These are phyloP conservation scores for Pandemis corylana DNA, from an alignment of 2,888 invertebrate species.

Conservation along the genomic window DNA sequence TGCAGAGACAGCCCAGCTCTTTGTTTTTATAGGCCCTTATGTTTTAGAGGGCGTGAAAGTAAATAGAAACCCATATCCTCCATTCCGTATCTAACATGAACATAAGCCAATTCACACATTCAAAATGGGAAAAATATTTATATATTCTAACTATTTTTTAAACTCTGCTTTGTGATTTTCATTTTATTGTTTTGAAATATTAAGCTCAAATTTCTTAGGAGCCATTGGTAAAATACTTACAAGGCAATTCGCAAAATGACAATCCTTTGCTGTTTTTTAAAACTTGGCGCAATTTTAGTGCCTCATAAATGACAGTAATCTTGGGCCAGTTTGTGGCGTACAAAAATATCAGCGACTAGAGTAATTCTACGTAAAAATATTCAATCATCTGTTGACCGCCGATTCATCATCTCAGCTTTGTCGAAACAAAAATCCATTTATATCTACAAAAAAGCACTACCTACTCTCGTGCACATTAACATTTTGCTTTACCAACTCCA, in stretches of 20 bases:
- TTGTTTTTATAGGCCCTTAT: conserved; percentile 15
- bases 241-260: too few relatives aligned
- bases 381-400: too few relatives aligned
- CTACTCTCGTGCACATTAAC: not conserved
- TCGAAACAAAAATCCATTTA: too few relatives aligned
- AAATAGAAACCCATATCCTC: conserved; percentile 4
- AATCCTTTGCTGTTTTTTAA: too few relatives aligned
- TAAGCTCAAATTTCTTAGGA: not conserved
- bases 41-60: conserved; percentile 4
- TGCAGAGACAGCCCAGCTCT: not conserved
- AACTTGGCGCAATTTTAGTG: too few relatives aligned
- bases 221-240: too few relatives aligned
- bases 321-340: too few relatives aligned
- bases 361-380: too few relatives aligned
- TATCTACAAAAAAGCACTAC: too few relatives aligned
- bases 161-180: not conserved
- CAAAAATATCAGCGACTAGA: too few relatives aligned
- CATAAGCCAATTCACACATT: not conserved
- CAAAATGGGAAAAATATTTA: not conserved
- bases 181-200: not conserved
- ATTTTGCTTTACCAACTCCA: not conserved
- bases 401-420: too few relatives aligned
- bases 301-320: too few relatives aligned
- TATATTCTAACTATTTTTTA: not conserved
- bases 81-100: not conserved